These are phyloP conservation scores for Zaprionus bogoriensis DNA, from an alignment of 2,888 invertebrate species.

Conservation along the genomic window DNA sequence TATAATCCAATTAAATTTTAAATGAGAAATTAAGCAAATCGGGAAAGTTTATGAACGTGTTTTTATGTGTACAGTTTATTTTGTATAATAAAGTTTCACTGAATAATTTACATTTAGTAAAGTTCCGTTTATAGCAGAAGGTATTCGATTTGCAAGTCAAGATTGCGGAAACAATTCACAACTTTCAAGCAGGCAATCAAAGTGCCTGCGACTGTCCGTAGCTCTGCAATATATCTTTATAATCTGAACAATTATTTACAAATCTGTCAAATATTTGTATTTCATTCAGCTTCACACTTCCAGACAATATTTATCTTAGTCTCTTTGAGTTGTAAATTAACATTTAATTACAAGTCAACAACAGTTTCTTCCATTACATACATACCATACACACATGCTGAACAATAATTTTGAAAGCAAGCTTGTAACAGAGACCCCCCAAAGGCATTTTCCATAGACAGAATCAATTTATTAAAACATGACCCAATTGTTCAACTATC, in stretches of 20 bases:
- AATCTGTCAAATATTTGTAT: background rate
- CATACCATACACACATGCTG: no score
- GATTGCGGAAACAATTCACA: background rate
- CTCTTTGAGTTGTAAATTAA: background rate
- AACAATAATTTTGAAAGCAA: background rate
- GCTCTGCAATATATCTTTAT: background rate
- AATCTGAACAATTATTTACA: background rate
- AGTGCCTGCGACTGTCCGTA: no score
- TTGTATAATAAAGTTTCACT: no score
- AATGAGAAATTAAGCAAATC: no score
- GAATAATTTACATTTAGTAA: no score
- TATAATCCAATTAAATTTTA: no score
- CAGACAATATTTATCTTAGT: background rate
- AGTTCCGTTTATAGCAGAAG: background rate
- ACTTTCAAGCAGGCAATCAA: background rate
- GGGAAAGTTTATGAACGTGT: no score
- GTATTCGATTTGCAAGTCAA: no score
- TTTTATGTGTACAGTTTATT: no score
- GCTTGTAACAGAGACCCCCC: background rate
- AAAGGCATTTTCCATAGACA: background rate
- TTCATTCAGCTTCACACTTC: background rate
- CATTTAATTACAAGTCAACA: background rate
- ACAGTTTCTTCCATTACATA: background rate
- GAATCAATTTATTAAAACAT: conserved; percentile 37
- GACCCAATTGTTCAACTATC: conserved; percentile 35